Percentiles rank a stretch among this genome's conserved stretches.
Evolutionary conservation across 2,888 invertebrate species (phyloP).

Genomic region (Bursaphelenchus okinawaensis): DNA sequence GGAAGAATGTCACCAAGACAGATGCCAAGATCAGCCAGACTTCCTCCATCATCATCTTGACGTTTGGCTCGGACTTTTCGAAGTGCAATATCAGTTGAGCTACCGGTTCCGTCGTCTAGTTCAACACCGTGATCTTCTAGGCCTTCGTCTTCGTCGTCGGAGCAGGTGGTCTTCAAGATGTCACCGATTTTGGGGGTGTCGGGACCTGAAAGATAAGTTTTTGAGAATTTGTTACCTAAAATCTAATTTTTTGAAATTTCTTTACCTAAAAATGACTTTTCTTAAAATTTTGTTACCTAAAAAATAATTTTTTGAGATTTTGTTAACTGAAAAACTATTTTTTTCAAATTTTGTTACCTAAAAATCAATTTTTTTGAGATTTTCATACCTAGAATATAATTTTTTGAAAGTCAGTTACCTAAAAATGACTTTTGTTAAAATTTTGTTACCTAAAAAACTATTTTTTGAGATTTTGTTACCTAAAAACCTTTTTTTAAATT

Average conservation of each 20-base stretch:
- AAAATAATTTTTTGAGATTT: too few species aligned
- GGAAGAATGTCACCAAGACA: constrained; percentile 55
- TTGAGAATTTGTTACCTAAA: too few species aligned
- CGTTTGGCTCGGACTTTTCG: constrained; percentile 16
- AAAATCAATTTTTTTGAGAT: too few species aligned
- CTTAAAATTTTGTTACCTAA: too few species aligned
- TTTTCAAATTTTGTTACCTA: too few species aligned
- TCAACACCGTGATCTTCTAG: constrained; percentile 40
- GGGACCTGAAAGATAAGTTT: constrained; percentile 47
- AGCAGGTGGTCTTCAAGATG: constrained; percentile 54
- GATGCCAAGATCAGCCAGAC: constrained; percentile 47
- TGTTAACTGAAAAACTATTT: too few species aligned
- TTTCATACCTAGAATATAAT: constrained; percentile 45
- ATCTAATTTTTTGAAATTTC: too few species aligned
- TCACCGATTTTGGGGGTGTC: constrained; percentile 55
- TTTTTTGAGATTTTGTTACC: too few species aligned
- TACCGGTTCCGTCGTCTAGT: constrained; percentile 14
- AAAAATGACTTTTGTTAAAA: too few species aligned
- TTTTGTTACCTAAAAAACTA: too few species aligned
- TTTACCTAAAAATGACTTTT: too few species aligned
- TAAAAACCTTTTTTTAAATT: too few species aligned
- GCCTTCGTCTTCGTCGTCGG: constrained; percentile 42
- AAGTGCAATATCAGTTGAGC: background rate
- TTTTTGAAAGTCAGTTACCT: constrained; percentile 32
- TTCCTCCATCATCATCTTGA: constrained; percentile 23